Conservation (phyloP, 2,797 vertebrate species). For the Silurus aristotelis region DNA sequence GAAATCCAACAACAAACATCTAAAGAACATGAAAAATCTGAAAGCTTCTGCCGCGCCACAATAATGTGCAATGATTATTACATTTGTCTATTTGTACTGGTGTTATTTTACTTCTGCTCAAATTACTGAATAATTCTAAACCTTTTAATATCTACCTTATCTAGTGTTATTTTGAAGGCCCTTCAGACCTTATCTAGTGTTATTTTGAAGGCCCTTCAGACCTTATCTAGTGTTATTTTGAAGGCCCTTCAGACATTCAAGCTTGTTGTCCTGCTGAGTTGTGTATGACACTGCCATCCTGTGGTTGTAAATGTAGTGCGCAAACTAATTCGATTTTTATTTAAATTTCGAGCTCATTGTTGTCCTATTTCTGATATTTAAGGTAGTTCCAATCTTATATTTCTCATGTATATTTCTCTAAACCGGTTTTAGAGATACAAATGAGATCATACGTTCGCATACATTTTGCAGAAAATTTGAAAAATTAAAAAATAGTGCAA, state of each 20-base stretch:
- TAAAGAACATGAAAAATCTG: neutral
- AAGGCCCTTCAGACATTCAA: too few species aligned
- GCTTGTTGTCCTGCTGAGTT: neutral
- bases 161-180: too few species aligned
- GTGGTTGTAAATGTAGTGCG: slow-evolving; percentile 9
- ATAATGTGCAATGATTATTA: neutral
- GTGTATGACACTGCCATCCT: slow-evolving; percentile 36
- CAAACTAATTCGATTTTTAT: neutral
- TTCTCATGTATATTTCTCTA: too few species aligned
- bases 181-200: too few species aligned
- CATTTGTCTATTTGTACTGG: neutral
- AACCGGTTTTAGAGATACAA: too few species aligned
- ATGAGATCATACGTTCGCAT: too few species aligned
- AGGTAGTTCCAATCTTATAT: too few species aligned
- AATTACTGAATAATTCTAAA: neutral
- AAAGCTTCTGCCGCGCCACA: neutral
- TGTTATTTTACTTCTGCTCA: neutral
- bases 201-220: too few species aligned
- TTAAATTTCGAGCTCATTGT: neutral
- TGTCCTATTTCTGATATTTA: neutral
- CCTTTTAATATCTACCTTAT: too few species aligned
- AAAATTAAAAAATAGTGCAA: too few species aligned
- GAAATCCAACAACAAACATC: neutral
- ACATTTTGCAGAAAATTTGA: too few species aligned
- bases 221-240: neutral